A percentile compares a stretch with the other conserved stretches of the same genome.
Conservation (phyloP, 2,113 vertebrate genomes). For the Connochaetes taurinus region DNA sequence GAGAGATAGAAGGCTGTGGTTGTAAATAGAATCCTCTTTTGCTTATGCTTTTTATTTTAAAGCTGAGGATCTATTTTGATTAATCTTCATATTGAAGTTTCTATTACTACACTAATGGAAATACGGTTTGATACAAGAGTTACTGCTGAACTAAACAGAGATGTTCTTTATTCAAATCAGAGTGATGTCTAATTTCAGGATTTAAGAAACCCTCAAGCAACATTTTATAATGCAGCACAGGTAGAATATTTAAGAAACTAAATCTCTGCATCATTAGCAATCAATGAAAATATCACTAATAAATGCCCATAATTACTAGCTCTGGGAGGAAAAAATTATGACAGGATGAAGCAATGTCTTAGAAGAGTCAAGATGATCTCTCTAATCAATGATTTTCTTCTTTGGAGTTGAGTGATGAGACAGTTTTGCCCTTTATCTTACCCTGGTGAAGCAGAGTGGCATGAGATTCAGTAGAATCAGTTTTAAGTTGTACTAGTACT, state of each 20-base stretch:
- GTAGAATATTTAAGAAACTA: slow-evolving; percentile 16
- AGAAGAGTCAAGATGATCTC: slow-evolving; percentile 44
- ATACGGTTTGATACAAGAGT: background rate
- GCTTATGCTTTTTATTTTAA: background rate
- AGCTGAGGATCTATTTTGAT: slow-evolving; percentile 26
- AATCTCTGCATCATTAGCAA: slow-evolving; percentile 52
- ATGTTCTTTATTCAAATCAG: slow-evolving; percentile 18
- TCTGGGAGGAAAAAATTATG: slow-evolving; percentile 52
- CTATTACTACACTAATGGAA: slow-evolving; percentile 2
- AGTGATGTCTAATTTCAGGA: background rate
- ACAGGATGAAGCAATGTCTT: slow-evolving; percentile 41
- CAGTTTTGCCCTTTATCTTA: background rate
- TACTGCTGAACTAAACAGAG: slow-evolving; percentile 40
- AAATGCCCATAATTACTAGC: slow-evolving; percentile 35
- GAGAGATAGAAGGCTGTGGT: background rate
- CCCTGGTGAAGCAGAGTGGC: background rate
- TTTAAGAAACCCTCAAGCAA: background rate
- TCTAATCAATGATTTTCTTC: background rate
- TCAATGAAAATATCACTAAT: slow-evolving; percentile 53
- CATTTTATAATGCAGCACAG: slow-evolving; percentile 26
- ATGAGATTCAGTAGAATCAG: background rate
- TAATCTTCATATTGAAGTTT: slow-evolving; percentile 41
- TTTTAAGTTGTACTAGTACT: background rate
- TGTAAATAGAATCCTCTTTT: background rate
- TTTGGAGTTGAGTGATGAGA: background rate